Evolutionary conservation across 2,888 invertebrate species (phyloP), one percentile per base, ranked within the genome.

Genomic region (Hydraecia micacea): DNA sequence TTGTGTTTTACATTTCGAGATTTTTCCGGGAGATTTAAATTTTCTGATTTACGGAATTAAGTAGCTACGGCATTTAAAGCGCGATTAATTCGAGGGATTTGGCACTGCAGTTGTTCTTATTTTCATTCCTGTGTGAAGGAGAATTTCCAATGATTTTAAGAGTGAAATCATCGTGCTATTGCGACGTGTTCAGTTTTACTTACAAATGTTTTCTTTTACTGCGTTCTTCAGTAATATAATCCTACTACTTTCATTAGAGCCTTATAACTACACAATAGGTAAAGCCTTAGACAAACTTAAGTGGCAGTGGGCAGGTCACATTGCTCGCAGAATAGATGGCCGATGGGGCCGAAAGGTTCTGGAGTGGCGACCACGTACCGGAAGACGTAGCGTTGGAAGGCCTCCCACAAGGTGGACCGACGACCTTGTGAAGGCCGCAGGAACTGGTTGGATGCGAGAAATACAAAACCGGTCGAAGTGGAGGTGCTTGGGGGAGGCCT

Each of bases 1-100:
- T 87, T 84, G 72, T 71, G 85, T 88, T 86, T 80, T 67, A 87
- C 83, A 88, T 86, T 89, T 78, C 49, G 55, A 83, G 67, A 84
- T 83, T 83, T 81, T 78, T 77, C 65, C 28, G 18, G 2, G 42
- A 73, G 79, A 78, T 83, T 83, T 71, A 72, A 81, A 72, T 72
- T 66, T 67, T 39, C 60, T 66, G 67, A 71, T 80, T 81, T 72
- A 55, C 6, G 21, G 25, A 68, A 62, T 78, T 84, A 62, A 84
- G 62, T 68, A 28, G 55, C 52, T n/a, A 32, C 46, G 49, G 75
- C 3, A 67, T 79, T 79, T 62, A 60, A 60, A 55, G 52, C 25
- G 6, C 42, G n/a, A 81, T 81, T 13, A 75, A 60, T 52, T 55
- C 11, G 5, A 15, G 11, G 46, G 25, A 28, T 62, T 67, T 52